Evolutionary conservation across 1,140 invertebrate species (phyloP).

Genomic region (Cyclargus thomasi): DNA sequence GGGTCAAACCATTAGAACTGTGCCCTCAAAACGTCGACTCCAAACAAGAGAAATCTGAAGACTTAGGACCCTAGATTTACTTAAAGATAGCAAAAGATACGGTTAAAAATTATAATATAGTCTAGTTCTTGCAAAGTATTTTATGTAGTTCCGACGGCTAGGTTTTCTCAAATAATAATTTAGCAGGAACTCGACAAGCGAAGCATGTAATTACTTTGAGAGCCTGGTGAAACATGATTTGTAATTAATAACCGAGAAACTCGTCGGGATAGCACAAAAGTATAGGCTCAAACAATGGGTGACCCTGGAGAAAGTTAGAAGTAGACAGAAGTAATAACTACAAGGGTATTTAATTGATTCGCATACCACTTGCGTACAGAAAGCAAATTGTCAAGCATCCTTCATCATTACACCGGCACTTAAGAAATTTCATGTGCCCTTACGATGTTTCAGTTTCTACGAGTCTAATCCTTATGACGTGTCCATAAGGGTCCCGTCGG

Average conservation of each 20-base stretch:
- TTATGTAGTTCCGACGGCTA: no score
- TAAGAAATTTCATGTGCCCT: conserved; percentile 42
- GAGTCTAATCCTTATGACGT: no score
- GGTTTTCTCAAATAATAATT: neutral
- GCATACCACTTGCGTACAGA: conserved; percentile 26
- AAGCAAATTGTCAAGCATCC: conserved; percentile 34
- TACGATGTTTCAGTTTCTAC: no score
- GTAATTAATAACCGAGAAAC: neutral
- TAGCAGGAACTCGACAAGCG: neutral
- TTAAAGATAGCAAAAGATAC: neutral
- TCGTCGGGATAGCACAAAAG: neutral
- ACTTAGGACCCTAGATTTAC: neutral
- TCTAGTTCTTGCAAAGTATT: neutral
- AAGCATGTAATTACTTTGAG: neutral
- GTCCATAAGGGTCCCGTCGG: no score
- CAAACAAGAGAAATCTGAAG: conserved; percentile 1
- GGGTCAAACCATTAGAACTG: conserved; percentile 9
- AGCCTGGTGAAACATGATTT: neutral
- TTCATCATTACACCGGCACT: conserved; percentile 38
- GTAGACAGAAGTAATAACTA: neutral
- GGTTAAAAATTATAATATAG: neutral
- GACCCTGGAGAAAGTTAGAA: neutral
- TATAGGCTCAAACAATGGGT: neutral
- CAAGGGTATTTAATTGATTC: neutral
- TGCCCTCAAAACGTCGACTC: neutral